Conservation (phyloP, 2,113 vertebrate genomes). For the Eleginops maclovinus region DNA sequence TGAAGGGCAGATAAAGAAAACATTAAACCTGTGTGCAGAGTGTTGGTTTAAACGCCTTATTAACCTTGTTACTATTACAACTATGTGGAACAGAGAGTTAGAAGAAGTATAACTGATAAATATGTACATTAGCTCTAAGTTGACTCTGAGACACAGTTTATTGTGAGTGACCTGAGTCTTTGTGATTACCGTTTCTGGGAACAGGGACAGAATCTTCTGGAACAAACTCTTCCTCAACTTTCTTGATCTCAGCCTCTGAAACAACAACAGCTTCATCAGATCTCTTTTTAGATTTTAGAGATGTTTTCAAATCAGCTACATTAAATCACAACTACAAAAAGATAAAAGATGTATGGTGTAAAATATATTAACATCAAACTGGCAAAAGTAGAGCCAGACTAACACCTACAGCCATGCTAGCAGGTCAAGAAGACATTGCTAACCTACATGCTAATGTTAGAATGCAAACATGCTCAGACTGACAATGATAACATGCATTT, state of each 20-base stretch:
- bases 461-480: too few relatives aligned
- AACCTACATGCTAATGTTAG: too few relatives aligned
- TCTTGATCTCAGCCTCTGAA: not conserved
- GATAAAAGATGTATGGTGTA: not conserved
- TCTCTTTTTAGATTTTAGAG: too few relatives aligned
- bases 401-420: too few relatives aligned
- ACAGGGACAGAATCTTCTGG: not conserved
- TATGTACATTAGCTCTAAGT: not conserved
- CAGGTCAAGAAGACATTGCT: too few relatives aligned
- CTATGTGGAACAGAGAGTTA: too few relatives aligned
- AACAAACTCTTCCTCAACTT: not conserved
- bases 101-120: not conserved
- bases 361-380: too few relatives aligned
- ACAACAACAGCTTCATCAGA: too few relatives aligned
- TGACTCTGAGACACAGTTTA: not conserved
- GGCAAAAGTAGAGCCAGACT: too few relatives aligned
- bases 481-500: too few relatives aligned
- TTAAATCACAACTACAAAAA: not conserved
- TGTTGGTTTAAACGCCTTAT: too few relatives aligned
- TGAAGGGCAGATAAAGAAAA: not conserved
- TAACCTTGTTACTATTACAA: too few relatives aligned
- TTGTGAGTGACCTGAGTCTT: not conserved
- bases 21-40: not conserved
- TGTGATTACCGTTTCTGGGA: not conserved
- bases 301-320: not conserved